Conservation (phyloP, 2,113 vertebrate species). For the Eupsittula cactorum region DNA sequence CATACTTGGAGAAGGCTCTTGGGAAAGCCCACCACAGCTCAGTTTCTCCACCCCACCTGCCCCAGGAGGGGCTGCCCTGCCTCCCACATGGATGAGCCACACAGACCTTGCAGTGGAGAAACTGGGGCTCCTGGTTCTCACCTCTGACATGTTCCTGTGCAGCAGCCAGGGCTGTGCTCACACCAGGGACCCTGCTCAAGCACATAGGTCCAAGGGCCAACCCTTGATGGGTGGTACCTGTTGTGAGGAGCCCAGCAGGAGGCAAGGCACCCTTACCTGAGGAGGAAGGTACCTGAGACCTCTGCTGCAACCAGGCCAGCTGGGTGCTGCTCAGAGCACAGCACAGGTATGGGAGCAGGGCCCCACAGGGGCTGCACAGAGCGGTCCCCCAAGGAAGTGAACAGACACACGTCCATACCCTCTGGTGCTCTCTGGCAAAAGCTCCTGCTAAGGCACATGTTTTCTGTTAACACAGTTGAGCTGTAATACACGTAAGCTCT, state of each 20-base stretch:
- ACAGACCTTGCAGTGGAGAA: not conserved
- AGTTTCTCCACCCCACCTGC: not conserved
- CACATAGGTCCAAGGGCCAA: not conserved
- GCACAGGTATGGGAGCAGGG: not conserved
- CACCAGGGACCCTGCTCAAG: not conserved
- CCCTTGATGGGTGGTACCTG: not conserved
- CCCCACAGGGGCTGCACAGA: rapidly evolving
- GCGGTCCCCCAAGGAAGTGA: not conserved
- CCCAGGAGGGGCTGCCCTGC: not conserved
- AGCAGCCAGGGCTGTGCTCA: rapidly evolving
- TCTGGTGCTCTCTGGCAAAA: not conserved
- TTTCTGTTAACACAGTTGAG: not conserved
- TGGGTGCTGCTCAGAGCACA: not conserved
- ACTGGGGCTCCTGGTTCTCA: not conserved
- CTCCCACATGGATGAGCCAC: not conserved
- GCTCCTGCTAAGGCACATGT: not conserved
- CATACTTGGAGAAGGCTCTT: rapidly evolving
- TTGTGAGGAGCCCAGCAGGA: not conserved
- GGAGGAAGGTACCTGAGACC: not conserved
- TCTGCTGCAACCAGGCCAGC: not conserved
- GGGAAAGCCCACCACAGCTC: not conserved
- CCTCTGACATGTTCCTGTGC: rapidly evolving
- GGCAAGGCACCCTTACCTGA: not conserved
- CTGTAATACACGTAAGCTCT: not conserved
- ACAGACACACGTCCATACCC: not conserved